Base-by-base conservation (phyloP, 2,888 invertebrate genomes). In the Sphinx pinastri region DNA sequence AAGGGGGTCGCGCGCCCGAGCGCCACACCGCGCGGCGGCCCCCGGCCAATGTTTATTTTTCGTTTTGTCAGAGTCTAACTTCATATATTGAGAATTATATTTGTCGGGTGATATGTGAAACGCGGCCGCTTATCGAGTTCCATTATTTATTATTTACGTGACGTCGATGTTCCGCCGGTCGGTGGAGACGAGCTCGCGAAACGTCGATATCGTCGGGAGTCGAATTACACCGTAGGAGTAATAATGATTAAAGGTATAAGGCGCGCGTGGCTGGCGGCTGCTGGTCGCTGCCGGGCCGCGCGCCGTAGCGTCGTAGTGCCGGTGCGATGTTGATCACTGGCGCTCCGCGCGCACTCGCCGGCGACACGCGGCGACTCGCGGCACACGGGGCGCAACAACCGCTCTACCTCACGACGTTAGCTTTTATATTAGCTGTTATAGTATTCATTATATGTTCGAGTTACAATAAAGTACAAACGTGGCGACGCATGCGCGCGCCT, bases 31-130 rank as follows among this genome's bases (percentile, higher is more conserved):
- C 87, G 88, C 85, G 89, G 88, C 88, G 88, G 89, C 85, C 87
- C 81, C 84, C 83, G 87, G 82, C 86, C 83, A 81, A 80, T 79
- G 84, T 84, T 63, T 63, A 63, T 63, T 63, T 38, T 63, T 63
- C 47, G 63, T 85, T 87, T 89, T 87, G 88, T 88, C 90, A 90
- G 88, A 90, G 91, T 92, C 89, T 91, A 88, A 91, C 89, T 93
- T 93, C 93, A 92, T 93, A 90, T 93, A 92, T 92, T 91, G 93
- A 93, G 91, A 92, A 93, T 93, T 93, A 93, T 93, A 93, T 90
- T 90, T 84, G 87, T 91, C 93, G 94, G 94, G 94, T 94, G 94
- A 94, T 94, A 94, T 71, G 68, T 94, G 94, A 93, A 93, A 92
- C 88, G 94, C 94, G 93, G 89, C 92, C 91, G 91, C 91, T 92